Evolutionary conservation across 2,113 vertebrate genomes (phyloP).

Genomic region (Eubucco bourcierii): DNA sequence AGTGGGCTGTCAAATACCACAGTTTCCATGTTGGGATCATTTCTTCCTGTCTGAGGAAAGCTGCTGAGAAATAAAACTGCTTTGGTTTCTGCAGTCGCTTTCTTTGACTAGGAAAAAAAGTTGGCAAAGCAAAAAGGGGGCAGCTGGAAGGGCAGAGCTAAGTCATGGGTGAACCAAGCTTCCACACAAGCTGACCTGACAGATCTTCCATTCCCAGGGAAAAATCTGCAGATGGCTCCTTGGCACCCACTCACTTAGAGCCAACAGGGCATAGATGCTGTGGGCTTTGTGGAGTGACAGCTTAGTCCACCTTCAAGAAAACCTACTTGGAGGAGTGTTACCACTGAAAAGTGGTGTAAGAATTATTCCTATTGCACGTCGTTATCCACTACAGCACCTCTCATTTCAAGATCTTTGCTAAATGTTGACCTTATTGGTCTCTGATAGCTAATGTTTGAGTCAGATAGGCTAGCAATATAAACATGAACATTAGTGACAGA

Average conservation of each 20-base stretch:
- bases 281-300: neutral
- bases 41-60: constrained; percentile 46
- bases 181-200: neutral
- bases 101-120: constrained; percentile 16
- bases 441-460: neutral
- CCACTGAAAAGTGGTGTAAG: neutral
- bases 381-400: neutral
- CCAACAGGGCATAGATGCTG: neutral
- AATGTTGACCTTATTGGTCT: neutral
- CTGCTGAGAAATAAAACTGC: constrained; percentile 21
- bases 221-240: neutral
- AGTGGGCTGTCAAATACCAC: constrained; percentile 51
- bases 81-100: neutral
- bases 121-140: neutral
- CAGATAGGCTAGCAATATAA: neutral
- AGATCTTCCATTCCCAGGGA: neutral
- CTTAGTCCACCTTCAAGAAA: neutral
- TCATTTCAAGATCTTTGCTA: neutral
- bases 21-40: constrained; percentile 21
- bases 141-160: neutral
- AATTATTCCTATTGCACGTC: neutral
- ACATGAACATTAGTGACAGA: neutral
- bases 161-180: neutral
- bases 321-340: neutral
- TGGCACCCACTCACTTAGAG: neutral